These are phyloP conservation scores for Caenorhabditis remanei DNA, from an alignment of 1,140 invertebrate species.

Conservation along the genomic window DNA sequence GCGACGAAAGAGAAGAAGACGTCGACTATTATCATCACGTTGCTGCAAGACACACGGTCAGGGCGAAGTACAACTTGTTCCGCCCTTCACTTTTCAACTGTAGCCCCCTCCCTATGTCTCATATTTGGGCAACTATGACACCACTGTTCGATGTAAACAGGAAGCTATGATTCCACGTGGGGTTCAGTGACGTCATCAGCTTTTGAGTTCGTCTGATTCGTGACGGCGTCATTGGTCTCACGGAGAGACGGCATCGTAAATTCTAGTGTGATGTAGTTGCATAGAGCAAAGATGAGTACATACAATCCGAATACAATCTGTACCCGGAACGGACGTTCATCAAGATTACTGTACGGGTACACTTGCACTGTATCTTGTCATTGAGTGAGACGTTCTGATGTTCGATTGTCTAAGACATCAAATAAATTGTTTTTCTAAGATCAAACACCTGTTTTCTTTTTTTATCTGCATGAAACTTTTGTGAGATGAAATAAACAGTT, in stretches of 20 bases:
- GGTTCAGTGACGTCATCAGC: slow-evolving; percentile 23
- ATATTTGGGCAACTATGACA: slow-evolving; percentile 19
- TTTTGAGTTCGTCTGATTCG: not conserved
- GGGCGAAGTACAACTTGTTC: slow-evolving; percentile 4
- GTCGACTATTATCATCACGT: slow-evolving; percentile 33
- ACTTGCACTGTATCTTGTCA: not conserved
- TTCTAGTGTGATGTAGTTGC: not conserved
- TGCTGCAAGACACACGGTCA: slow-evolving; percentile 35
- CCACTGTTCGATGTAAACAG: slow-evolving; percentile 10
- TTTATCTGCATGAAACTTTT: not conserved
- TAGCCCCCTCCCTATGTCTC: not conserved
- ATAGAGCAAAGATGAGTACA: slow-evolving; percentile 9
- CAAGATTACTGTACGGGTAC: not conserved
- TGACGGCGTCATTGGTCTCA: not conserved
- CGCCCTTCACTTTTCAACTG: slow-evolving; percentile 27
- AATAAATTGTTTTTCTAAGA: slow-evolving; percentile 15
- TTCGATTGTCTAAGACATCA: not conserved
- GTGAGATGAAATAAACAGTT: not conserved
- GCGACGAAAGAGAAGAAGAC: not conserved
- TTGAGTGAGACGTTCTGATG: not conserved
- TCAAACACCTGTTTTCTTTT: slow-evolving; percentile 1
- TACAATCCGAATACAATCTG: slow-evolving; percentile 1
- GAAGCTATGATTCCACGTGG: slow-evolving; percentile 3
- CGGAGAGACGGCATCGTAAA: not conserved
- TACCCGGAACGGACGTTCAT: not conserved